Evolutionary conservation across 2,888 invertebrate genomes (phyloP).

Genomic region (Gibbula magus): DNA sequence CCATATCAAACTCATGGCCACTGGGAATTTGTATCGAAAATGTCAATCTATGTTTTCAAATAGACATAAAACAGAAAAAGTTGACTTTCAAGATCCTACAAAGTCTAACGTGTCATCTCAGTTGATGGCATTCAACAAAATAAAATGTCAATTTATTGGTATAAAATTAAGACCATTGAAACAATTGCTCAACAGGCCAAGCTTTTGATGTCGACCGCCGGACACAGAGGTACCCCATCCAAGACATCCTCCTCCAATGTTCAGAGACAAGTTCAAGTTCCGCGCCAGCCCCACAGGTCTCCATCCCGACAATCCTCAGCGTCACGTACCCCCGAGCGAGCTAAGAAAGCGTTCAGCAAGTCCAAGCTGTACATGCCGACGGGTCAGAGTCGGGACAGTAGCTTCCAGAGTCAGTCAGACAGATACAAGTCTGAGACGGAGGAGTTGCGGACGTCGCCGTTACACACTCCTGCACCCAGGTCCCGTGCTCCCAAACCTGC

Average conservation of each 20-base stretch:
- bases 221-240: neutral
- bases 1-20: no score
- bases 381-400: neutral
- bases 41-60: no score
- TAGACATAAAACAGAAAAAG: no score
- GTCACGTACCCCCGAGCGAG: neutral
- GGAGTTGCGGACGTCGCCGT: constrained; percentile 53
- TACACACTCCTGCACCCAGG: constrained; percentile 69
- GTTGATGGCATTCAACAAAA: neutral
- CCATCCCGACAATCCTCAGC: neutral
- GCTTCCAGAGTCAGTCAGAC: constrained; percentile 34
- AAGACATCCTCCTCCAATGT: no score
- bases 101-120: no score
- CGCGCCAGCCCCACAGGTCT: neutral
- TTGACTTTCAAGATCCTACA: no score
- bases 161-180: no score
- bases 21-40: no score
- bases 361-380: constrained; percentile 30
- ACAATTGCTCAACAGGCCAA: neutral
- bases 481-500: constrained; percentile 63
- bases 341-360: constrained; percentile 53
- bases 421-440: constrained; percentile 43
- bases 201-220: neutral
- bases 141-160: no score
- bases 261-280: no score